Conservation (phyloP, 2,888 invertebrate genomes). For the Physocephala rufipes region DNA sequence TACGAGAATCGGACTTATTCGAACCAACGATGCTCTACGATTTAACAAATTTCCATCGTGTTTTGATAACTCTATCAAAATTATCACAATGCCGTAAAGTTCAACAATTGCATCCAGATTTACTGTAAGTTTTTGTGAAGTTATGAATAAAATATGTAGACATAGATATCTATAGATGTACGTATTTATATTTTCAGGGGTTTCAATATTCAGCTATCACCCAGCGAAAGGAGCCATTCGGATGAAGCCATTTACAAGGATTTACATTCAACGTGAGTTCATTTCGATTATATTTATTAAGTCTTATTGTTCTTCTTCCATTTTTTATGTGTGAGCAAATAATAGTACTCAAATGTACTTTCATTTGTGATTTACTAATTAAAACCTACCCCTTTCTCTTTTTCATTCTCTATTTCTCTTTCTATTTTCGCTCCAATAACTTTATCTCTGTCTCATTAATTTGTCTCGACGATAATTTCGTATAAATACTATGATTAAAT, state of each 20-base stretch:
- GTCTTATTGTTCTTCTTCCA: neutral
- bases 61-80: conserved; percentile 88
- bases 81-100: conserved; percentile 83
- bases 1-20: conserved; percentile 88
- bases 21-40: conserved; percentile 96
- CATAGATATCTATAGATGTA: neutral
- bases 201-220: conserved; percentile 75
- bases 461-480: too few relatives aligned
- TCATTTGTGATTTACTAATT: neutral
- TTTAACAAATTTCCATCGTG: conserved; percentile 92
- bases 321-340: neutral
- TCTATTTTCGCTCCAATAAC: conserved; percentile 1
- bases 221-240: conserved; percentile 74
- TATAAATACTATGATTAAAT: too few relatives aligned
- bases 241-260: conserved; percentile 88
- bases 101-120: conserved; percentile 67
- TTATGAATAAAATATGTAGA: neutral
- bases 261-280: conserved; percentile 80
- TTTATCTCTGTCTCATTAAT: conserved; percentile 34
- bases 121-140: conserved; percentile 73
- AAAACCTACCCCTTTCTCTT: neutral
- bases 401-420: conserved; percentile 16
- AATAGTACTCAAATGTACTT: conserved; percentile 22
- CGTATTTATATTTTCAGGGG: conserved; percentile 69
- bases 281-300: neutral